Percentiles rank a stretch among this genome's conserved stretches.
These are phyloP conservation scores for Cryptotermes secundus DNA, from an alignment of 1,140 invertebrate species.

Conservation along the genomic window DNA sequence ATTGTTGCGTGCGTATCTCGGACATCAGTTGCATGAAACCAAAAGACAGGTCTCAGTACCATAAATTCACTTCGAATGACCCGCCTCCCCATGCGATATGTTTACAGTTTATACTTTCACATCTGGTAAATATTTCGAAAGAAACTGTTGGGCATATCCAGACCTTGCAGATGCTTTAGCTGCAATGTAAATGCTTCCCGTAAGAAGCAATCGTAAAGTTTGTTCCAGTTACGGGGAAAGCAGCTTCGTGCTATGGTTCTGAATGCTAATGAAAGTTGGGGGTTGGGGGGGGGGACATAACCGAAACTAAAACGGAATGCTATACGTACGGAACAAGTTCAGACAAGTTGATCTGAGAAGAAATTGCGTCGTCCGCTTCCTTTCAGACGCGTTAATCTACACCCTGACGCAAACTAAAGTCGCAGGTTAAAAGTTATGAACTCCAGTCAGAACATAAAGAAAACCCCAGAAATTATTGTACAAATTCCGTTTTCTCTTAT, in stretches of 20 bases:
- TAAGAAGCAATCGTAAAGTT: neutral
- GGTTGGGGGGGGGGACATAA: too few relatives aligned
- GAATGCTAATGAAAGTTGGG: neutral
- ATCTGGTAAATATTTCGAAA: neutral
- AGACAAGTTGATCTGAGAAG: too few relatives aligned
- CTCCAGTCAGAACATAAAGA: too few relatives aligned
- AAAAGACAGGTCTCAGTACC: neutral
- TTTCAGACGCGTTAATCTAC: too few relatives aligned
- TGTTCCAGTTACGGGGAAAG: neutral
- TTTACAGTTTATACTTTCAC: neutral
- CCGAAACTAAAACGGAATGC: too few relatives aligned
- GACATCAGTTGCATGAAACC: neutral
- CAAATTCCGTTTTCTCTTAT: too few relatives aligned
- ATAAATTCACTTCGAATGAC: neutral
- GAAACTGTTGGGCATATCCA: neutral
- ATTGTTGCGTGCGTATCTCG: neutral
- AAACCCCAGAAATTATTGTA: too few relatives aligned
- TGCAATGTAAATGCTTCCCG: neutral
- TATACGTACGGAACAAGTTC: too few relatives aligned
- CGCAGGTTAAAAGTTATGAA: too few relatives aligned
- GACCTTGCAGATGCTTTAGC: neutral
- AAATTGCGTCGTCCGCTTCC: too few relatives aligned
- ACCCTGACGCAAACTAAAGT: too few relatives aligned
- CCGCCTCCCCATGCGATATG: too few relatives aligned
- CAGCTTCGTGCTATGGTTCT: neutral